Conservation (phyloP, 2,113 vertebrate species). For the Shinisaurus crocodilurus region DNA sequence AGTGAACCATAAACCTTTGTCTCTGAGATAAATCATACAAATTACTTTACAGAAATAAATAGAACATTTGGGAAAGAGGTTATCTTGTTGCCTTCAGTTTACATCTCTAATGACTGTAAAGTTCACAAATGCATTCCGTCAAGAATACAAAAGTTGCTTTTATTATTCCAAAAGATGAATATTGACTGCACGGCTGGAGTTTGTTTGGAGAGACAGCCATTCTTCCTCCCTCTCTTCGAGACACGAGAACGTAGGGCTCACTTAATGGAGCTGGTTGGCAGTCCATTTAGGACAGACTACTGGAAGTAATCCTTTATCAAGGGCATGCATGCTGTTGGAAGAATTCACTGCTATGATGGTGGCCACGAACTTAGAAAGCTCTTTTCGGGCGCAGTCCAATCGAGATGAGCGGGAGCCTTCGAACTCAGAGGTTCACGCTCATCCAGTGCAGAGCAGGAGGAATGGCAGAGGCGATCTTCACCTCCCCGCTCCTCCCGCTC, state of each 20-base stretch:
- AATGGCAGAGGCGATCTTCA: too few relatives aligned
- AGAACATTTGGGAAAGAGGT: conserved; percentile 75
- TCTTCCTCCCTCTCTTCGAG: background rate
- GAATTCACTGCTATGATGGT: background rate
- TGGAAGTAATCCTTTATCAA: background rate
- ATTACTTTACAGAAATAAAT: conserved; percentile 80
- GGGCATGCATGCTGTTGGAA: background rate
- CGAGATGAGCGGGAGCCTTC: too few relatives aligned
- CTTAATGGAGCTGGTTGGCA: background rate
- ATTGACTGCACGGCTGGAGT: conserved; percentile 53
- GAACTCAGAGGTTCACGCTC: too few relatives aligned
- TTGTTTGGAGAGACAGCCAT: conserved; percentile 34
- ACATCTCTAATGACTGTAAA: conserved; percentile 78
- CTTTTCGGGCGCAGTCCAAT: too few relatives aligned
- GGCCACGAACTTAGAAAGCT: background rate
- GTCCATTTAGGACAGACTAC: too few relatives aligned
- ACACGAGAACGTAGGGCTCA: background rate
- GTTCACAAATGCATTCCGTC: conserved; percentile 75
- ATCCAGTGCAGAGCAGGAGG: too few relatives aligned
- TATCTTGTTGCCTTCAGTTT: conserved; percentile 76
- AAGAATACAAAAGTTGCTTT: conserved; percentile 72
- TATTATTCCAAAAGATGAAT: conserved; percentile 70
- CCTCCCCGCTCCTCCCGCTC: too few relatives aligned
- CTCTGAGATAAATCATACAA: conserved; percentile 79
- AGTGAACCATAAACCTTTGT: conserved; percentile 77